A percentile compares a stretch with the other conserved stretches of the same genome.
Evolutionary conservation across 1,140 invertebrate genomes (phyloP).

Genomic region (Formica exsecta): DNA sequence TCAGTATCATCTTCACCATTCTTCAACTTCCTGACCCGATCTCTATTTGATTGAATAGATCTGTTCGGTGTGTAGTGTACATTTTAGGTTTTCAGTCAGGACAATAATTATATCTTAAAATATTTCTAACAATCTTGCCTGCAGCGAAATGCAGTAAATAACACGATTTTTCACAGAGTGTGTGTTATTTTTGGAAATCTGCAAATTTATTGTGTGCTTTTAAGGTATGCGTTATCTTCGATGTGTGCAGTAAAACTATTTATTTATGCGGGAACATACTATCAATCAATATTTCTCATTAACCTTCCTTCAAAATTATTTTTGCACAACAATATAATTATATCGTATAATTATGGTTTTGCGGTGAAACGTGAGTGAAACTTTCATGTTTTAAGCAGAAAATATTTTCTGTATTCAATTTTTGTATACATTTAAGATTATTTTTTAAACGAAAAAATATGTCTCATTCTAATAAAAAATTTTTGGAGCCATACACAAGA

Average conservation of each 20-base stretch:
- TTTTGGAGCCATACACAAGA: too few relatives aligned
- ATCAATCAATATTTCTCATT: not conserved
- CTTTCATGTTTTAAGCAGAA: not conserved
- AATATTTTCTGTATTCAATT: not conserved
- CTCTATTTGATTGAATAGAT: not conserved
- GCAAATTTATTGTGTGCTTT: not conserved
- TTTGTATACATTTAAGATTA: not conserved
- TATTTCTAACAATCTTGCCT: not conserved
- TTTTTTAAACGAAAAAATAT: not conserved
- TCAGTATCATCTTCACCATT: constrained; percentile 83
- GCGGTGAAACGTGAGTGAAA: not conserved
- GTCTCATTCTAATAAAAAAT: too few relatives aligned
- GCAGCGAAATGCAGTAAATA: not conserved
- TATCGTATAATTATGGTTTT: not conserved
- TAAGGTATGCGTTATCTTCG: not conserved
- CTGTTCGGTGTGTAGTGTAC: not conserved
- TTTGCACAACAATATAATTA: too few relatives aligned
- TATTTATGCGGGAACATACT: not conserved
- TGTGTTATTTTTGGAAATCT: not conserved
- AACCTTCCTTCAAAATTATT: constrained; percentile 11
- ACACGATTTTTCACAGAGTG: not conserved
- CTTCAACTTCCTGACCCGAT: constrained; percentile 69
- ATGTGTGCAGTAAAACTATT: not conserved
- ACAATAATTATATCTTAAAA: not conserved
- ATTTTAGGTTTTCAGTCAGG: not conserved